Evolutionary conservation across 1,140 invertebrate genomes (phyloP).

Genomic region (Heterodera carotae): DNA sequence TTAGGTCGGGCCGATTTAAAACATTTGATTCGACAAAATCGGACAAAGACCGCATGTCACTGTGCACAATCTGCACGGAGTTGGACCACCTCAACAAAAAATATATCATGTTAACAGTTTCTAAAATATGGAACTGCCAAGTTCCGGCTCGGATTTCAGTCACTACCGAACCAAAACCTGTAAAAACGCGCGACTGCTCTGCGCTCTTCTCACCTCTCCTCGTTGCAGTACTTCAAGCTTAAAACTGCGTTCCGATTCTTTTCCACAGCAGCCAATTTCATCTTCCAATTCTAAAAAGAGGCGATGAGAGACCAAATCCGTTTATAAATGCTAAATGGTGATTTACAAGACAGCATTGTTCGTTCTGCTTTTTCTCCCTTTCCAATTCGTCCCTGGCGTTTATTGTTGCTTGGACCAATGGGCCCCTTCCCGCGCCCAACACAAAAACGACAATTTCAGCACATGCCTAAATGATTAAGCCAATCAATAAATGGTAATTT

Average conservation of each 20-base stretch:
- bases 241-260: slow-evolving; percentile 96
- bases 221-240: slow-evolving; percentile 71
- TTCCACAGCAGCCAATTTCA: slow-evolving; percentile 73
- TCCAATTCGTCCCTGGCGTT: slow-evolving; percentile 31
- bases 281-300: slow-evolving; percentile 30
- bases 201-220: slow-evolving; percentile 29
- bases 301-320: not conserved
- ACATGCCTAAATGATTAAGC: not conserved
- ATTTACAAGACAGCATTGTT: not conserved
- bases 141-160: too few species aligned
- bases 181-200: too few species aligned
- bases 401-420: slow-evolving; percentile 74
- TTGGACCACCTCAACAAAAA: slow-evolving; percentile 58
- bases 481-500: not conserved
- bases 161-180: too few species aligned
- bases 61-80: slow-evolving; percentile 76
- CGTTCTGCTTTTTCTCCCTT: slow-evolving; percentile 7
- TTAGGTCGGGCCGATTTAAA: slow-evolving; percentile 75
- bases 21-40: slow-evolving; percentile 7
- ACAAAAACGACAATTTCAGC: slow-evolving; percentile 77
- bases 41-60: slow-evolving; percentile 86
- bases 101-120: too few species aligned
- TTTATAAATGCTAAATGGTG: too few species aligned
- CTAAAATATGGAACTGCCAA: too few species aligned
- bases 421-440: slow-evolving; percentile 90